A percentile compares a stretch with the other conserved stretches of the same genome.
phyloP scores from a whole-genome alignment of 2,888 invertebrate genomes.

The Drosophila buzzatii region DNA sequence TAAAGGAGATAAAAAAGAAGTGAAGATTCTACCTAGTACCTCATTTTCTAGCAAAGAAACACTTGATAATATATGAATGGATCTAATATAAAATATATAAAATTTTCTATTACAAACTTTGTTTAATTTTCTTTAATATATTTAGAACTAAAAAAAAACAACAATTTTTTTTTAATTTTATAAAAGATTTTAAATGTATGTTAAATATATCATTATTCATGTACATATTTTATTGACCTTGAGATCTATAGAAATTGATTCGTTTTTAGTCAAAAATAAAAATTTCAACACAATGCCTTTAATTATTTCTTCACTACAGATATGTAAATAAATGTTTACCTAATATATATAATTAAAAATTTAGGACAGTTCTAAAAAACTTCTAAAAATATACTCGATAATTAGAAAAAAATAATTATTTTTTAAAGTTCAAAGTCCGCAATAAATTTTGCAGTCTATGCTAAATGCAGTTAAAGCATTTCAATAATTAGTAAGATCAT shows the following conservation, averaged over 20 bases:
- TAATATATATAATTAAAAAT: background rate
- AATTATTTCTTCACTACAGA: no score
- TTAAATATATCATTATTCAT: no score
- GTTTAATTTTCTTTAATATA: no score
- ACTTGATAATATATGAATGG: background rate
- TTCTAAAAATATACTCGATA: background rate
- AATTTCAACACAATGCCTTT: no score
- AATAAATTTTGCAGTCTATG: background rate
- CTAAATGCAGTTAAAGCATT: constrained; percentile 13
- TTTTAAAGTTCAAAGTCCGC: background rate
- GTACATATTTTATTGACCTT: no score
- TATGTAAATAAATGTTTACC: no score
- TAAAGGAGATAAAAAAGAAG: background rate
- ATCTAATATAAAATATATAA: background rate
- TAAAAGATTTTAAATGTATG: no score
- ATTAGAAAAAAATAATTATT: background rate
- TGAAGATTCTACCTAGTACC: background rate
- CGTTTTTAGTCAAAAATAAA: no score
- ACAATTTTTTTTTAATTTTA: no score
- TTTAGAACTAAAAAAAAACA: no score
- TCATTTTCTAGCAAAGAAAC: background rate
- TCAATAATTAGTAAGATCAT: constrained; percentile 15
- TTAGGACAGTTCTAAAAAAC: background rate
- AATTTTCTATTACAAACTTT: background rate
- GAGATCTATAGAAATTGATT: no score